A percentile compares a stretch with the other conserved stretches of the same genome.
These are phyloP conservation scores for Drosophila albomicans DNA, from an alignment of 1,140 invertebrate genomes.

Conservation along the genomic window DNA sequence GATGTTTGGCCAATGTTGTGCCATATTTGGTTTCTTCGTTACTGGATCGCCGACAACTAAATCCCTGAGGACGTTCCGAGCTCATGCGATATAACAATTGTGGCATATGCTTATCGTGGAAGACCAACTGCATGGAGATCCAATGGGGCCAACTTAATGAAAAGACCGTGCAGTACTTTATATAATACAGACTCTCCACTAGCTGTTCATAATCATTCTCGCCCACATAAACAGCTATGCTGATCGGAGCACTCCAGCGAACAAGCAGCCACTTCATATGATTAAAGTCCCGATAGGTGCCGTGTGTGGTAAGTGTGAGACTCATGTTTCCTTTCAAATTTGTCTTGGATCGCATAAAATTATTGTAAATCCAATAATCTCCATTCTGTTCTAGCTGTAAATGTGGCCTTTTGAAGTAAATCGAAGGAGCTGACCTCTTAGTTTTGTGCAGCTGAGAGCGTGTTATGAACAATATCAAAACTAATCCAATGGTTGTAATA, in stretches of 20 bases:
- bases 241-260: conserved; percentile 51
- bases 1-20: background rate
- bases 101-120: conserved; percentile 25
- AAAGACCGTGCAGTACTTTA: conserved; percentile 33
- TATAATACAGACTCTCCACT: conserved; percentile 9
- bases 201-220: conserved; percentile 15
- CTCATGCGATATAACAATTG: background rate
- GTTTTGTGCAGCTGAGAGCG: background rate
- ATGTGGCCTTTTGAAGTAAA: background rate
- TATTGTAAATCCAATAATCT: conserved; percentile 47
- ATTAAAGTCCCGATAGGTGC: conserved; percentile 27
- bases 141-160: conserved; percentile 8
- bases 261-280: conserved; percentile 27
- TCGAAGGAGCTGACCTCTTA: background rate
- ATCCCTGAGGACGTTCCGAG: background rate
- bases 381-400: conserved; percentile 49
- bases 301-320: conserved; percentile 46
- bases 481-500: background rate
- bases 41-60: background rate
- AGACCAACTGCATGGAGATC: conserved; percentile 48
- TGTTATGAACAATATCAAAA: background rate
- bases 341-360: conserved; percentile 22
- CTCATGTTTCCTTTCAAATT: conserved; percentile 1
- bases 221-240: conserved; percentile 41
- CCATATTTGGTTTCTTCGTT: background rate